phyloP scores from a whole-genome alignment of 2,888 invertebrate species.

The Cephus rjabovi region DNA sequence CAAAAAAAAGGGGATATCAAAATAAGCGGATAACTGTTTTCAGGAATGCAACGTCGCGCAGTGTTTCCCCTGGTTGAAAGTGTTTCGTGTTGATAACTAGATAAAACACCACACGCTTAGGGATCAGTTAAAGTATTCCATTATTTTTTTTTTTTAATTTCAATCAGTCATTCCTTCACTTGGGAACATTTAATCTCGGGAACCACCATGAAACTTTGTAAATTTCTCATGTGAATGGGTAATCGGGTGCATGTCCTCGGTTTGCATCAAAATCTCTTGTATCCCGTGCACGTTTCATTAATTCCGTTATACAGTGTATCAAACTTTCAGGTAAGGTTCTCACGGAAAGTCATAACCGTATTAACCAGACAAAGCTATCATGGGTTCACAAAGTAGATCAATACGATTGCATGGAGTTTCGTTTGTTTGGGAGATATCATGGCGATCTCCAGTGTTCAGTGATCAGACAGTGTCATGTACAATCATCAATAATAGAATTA shows the following conservation, averaged over 20 bases:
- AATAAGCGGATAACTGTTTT: slow-evolving; percentile 29
- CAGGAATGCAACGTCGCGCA: slow-evolving; percentile 39
- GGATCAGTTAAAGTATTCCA: neutral
- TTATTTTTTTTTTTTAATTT: neutral
- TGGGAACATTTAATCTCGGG: neutral
- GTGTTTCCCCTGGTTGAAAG: slow-evolving; percentile 51
- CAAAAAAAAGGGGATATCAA: neutral
- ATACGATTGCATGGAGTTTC: neutral
- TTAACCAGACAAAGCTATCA: neutral
- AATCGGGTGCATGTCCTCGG: neutral
- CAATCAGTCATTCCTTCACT: neutral
- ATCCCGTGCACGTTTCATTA: neutral
- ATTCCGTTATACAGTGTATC: neutral
- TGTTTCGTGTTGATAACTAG: slow-evolving; percentile 29
- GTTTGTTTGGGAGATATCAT: neutral
- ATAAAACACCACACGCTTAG: neutral
- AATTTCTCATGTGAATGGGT: neutral
- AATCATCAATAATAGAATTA: neutral
- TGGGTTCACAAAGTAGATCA: neutral
- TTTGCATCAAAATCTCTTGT: neutral
- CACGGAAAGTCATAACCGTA: neutral
- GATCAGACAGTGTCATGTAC: neutral
- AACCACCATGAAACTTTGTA: neutral
- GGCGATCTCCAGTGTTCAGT: neutral
- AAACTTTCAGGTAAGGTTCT: neutral